Percentiles rank a stretch among this genome's conserved stretches.
These are phyloP conservation scores for Agrypnia vestita DNA, from an alignment of 1,140 invertebrate genomes.

Conservation along the genomic window DNA sequence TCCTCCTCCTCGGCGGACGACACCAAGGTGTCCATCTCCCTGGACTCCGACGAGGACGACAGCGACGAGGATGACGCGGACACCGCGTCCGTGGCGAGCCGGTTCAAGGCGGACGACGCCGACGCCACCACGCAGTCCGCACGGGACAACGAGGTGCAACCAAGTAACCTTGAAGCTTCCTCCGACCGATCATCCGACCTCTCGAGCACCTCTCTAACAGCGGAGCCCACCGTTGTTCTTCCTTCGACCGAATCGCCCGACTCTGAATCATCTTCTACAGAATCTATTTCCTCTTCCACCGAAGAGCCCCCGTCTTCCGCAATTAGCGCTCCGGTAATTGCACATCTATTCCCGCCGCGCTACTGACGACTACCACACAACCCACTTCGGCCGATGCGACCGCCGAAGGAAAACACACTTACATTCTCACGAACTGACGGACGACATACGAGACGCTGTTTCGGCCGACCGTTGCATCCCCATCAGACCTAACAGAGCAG, in stretches of 20 bases:
- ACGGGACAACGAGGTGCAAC: slow-evolving; percentile 55
- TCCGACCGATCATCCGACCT: slow-evolving; percentile 45
- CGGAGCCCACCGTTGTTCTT: slow-evolving; percentile 18
- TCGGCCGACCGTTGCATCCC: slow-evolving; percentile 24
- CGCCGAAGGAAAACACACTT: slow-evolving; percentile 39
- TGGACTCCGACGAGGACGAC: slow-evolving; percentile 8
- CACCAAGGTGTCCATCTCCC: slow-evolving; percentile 5
- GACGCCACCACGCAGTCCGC: slow-evolving; percentile 31
- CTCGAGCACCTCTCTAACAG: slow-evolving; percentile 21
- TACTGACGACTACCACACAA: slow-evolving; percentile 56
- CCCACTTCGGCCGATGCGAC: slow-evolving; percentile 53
- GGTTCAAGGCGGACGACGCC: slow-evolving; percentile 34
- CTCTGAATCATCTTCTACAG: slow-evolving; percentile 47
- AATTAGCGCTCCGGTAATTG: slow-evolving; percentile 65
- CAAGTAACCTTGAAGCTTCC: slow-evolving; percentile 54
- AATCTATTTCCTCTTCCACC: slow-evolving; percentile 43
- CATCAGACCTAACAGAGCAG: slow-evolving; percentile 47
- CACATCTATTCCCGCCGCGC: slow-evolving; percentile 58
- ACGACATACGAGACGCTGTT: not conserved
- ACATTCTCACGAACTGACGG: slow-evolving; percentile 42
- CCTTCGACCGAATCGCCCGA: slow-evolving; percentile 26
- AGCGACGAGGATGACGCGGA: slow-evolving; percentile 27
- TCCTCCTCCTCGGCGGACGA: slow-evolving; percentile 65
- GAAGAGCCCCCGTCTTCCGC: slow-evolving; percentile 2
- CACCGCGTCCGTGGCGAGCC: slow-evolving; percentile 27